Evolutionary conservation across 2,797 vertebrate genomes (phyloP).

Genomic region (Loriculus beryllinus): DNA sequence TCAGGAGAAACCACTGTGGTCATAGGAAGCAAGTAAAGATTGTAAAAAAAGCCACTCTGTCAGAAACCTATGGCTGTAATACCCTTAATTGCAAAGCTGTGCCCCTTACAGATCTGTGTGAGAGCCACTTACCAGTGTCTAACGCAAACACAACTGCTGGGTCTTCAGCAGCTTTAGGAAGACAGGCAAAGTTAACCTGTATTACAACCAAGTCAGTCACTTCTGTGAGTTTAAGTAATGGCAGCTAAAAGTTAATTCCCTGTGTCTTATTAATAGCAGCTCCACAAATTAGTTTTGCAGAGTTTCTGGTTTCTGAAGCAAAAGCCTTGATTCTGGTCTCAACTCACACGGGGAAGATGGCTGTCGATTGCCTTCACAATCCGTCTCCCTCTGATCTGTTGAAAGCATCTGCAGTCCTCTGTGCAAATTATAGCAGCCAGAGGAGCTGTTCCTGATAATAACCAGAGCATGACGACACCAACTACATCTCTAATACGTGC

Average conservation of each 20-base stretch:
- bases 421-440: constrained; percentile 19
- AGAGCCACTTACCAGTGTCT: not conserved
- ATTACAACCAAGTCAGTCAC: not conserved
- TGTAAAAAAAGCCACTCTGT: not conserved
- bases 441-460: constrained; percentile 30
- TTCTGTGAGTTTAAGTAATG: not conserved
- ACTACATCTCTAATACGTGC: not conserved
- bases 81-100: not conserved
- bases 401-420: not conserved
- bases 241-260: constrained; percentile 2
- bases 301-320: constrained; percentile 42
- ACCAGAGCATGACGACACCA: constrained; percentile 24
- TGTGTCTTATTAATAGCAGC: not conserved
- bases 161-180: not conserved
- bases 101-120: not conserved
- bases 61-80: not conserved
- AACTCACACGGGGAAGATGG: not conserved
- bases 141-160: not conserved
- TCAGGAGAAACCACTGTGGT: not conserved
- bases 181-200: not conserved
- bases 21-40: not conserved
- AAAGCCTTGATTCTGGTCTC: not conserved
- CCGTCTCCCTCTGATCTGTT: not conserved
- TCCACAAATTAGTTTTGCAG: not conserved
- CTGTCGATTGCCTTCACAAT: not conserved